Evolutionary conservation across 2,888 invertebrate species (phyloP).

Genomic region (Nymphalis polychloros): DNA sequence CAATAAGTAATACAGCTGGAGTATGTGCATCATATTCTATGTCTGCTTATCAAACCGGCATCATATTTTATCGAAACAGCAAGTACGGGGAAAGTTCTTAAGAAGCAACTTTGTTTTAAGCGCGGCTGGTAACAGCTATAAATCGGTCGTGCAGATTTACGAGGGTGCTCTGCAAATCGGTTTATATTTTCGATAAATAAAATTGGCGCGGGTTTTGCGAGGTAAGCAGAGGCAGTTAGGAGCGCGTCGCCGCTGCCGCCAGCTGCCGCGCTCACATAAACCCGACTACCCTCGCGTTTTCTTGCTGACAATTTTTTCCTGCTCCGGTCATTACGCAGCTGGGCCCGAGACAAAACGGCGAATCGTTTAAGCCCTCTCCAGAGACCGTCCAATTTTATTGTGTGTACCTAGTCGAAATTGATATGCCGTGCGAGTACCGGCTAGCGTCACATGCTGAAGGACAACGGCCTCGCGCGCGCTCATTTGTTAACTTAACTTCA

Average conservation of each 20-base stretch:
- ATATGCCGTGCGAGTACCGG: conserved; percentile 72
- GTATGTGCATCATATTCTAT: background rate
- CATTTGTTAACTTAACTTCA: conserved; percentile 58
- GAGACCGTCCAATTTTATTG: conserved; percentile 82
- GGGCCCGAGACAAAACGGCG: conserved; percentile 82
- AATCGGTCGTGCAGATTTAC: conserved; percentile 79
- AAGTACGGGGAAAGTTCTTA: conserved; percentile 61
- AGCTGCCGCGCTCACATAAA: conserved; percentile 75
- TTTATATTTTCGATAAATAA: conserved; percentile 83
- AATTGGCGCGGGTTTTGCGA: conserved; percentile 82
- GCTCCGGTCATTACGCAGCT: conserved; percentile 81
- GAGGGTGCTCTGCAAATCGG: conserved; percentile 80
- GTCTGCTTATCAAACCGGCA: background rate
- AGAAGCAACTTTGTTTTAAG: conserved; percentile 74
- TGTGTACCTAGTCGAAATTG: conserved; percentile 79
- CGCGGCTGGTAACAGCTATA: conserved; percentile 78
- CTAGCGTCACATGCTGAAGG: conserved; percentile 46
- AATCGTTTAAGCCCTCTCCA: conserved; percentile 82
- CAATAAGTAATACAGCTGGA: background rate
- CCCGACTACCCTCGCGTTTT: conserved; percentile 81
- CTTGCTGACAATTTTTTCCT: conserved; percentile 82
- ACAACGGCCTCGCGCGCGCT: conserved; percentile 41
- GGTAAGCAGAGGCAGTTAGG: conserved; percentile 81
- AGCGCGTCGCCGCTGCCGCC: conserved; percentile 64
- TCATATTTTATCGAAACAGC: conserved; percentile 40